Conservation (phyloP, 2,113 vertebrate genomes). For the Odontesthes bonariensis region DNA sequence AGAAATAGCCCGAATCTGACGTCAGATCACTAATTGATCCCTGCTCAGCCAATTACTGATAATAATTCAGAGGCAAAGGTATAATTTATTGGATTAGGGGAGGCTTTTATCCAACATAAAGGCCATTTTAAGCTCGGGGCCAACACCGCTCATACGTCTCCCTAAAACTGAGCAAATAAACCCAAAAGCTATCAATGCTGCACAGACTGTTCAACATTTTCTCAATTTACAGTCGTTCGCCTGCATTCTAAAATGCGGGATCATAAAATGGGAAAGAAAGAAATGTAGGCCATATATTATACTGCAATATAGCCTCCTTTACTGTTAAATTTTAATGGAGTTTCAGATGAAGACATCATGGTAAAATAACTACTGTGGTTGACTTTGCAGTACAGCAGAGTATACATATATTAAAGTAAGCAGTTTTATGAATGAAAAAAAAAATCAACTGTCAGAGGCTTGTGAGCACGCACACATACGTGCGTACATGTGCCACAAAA, state of each 20-base stretch:
- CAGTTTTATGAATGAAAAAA: not conserved
- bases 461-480: too few species aligned
- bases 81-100: slow-evolving; percentile 43
- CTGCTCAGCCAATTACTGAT: slow-evolving; percentile 55
- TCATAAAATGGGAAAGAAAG: slow-evolving; percentile 31
- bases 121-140: slow-evolving; percentile 41
- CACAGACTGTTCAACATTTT: not conserved
- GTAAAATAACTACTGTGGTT: not conserved
- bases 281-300: not conserved
- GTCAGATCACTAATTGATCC: slow-evolving; percentile 55
- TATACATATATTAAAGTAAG: not conserved
- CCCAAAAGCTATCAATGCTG: not conserved
- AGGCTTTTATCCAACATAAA: slow-evolving; percentile 45
- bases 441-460: not conserved
- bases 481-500: not conserved
- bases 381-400: not conserved
- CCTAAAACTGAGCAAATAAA: slow-evolving; percentile 17
- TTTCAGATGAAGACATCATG: not conserved
- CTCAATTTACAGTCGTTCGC: not conserved
- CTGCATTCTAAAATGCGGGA: slow-evolving; percentile 6
- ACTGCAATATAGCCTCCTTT: not conserved
- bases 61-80: slow-evolving; percentile 44
- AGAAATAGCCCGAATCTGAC: slow-evolving; percentile 33
- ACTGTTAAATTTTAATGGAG: not conserved
- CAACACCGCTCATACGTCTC: slow-evolving; percentile 16